Evolutionary conservation across 2,888 invertebrate species (phyloP), one percentile per base, ranked within the genome.

Genomic region (Dicycla oo): DNA sequence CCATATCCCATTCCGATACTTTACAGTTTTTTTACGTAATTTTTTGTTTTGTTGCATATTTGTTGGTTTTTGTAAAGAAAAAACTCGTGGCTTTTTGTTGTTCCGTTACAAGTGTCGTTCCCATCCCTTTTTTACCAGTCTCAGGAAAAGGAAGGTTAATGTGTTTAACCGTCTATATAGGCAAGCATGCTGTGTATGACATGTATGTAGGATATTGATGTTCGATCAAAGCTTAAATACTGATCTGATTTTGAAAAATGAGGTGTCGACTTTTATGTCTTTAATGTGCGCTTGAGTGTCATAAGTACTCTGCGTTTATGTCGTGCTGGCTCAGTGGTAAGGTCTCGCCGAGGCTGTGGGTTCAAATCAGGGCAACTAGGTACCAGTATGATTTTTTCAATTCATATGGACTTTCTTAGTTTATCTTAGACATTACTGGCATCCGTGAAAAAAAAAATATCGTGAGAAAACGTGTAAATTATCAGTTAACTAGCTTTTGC

Each of bases 91-190:
- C 53, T 69, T 78, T 81, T 81, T 78, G 43, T 61, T 71, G 73
- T 80, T 76, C 73, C 71, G 69, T 73, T 76, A 77, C 78, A 85
- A 83, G 78, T 85, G 81, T 63, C 43, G 67, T 78, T 78, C 76
- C 58, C 77, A 75, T 51, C 15, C n/a, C 26, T 73, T 73, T 72
- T 71, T 73, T 78, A 4, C 13, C n/a, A 15, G 10, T 11, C 47
- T 43, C 49, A 30, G 51, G 78, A 78, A 77, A 51, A 45, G 69
- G 49, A 70, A 73, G 70, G 51, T 58, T 69, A 69, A 77, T 69
- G 49, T 58, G 11, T 38, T 54, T 65, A 54, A 47, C 76, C 20
- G n/a, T 26, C 7, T 38, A 1, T 34, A 20, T 20, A 18, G 20
- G 26, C n/a, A n/a, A n/a, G n/a, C n/a, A n/a, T n/a, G n/a, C n/a